Conservation (phyloP, 2,888 invertebrate genomes). For the Ophion slaviceki region DNA sequence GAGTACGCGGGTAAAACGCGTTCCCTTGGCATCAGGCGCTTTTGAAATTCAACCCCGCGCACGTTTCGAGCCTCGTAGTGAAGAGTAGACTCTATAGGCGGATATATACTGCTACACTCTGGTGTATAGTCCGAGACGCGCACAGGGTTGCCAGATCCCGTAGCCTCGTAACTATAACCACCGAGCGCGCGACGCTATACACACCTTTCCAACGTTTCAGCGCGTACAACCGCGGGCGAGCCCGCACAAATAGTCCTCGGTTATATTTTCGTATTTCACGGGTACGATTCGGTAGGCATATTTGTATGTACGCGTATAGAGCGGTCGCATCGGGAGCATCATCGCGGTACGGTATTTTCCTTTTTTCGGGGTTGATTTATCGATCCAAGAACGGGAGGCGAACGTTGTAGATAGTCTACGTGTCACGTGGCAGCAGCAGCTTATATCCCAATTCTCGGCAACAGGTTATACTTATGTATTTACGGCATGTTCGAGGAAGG, state of each 20-base stretch:
- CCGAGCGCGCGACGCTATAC: slow-evolving; percentile 2
- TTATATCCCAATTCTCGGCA: slow-evolving; percentile 47
- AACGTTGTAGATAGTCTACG: slow-evolving; percentile 42
- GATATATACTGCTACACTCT: slow-evolving; percentile 8
- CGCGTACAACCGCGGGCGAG: slow-evolving; percentile 11
- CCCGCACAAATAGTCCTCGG: too few species aligned
- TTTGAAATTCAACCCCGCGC: slow-evolving; percentile 81
- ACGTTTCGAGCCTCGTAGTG: slow-evolving; percentile 43
- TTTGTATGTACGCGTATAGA: too few species aligned
- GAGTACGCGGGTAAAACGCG: slow-evolving; percentile 39
- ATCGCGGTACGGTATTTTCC: too few species aligned
- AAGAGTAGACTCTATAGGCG: slow-evolving; percentile 29
- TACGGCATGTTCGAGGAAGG: background rate
- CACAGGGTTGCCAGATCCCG: slow-evolving; percentile 77
- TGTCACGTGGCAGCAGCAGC: slow-evolving; percentile 14
- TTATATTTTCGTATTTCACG: too few species aligned
- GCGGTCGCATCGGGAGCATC: too few species aligned
- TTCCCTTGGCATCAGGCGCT: slow-evolving; percentile 75
- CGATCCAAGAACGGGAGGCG: slow-evolving; percentile 29
- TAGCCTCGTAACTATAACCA: slow-evolving; percentile 3
- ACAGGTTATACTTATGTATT: slow-evolving; percentile 59
- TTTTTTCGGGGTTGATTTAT: slow-evolving; percentile 14
- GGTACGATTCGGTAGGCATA: too few species aligned
- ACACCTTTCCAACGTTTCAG: slow-evolving; percentile 54
- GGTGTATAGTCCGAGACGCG: slow-evolving; percentile 27